These are phyloP conservation scores for Anadara kagoshimensis DNA, from an alignment of 1,140 invertebrate genomes.

Conservation along the genomic window DNA sequence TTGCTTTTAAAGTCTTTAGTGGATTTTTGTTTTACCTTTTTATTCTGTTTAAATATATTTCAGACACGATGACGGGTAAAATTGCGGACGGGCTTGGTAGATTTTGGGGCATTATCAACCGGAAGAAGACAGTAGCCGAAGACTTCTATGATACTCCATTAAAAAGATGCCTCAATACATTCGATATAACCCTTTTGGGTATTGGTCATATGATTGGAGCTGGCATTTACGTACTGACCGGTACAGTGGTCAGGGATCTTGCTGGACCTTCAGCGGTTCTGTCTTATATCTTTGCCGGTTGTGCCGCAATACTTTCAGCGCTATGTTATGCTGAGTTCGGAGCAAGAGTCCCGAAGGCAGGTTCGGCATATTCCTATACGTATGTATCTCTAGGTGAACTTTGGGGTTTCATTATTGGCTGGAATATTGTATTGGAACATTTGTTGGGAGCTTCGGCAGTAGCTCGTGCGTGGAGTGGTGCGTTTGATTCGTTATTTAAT, in stretches of 20 bases:
- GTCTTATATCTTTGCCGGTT: constrained; percentile 90
- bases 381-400: constrained; percentile 69
- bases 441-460: constrained; percentile 85
- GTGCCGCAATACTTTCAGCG: constrained; percentile 88
- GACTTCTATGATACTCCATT: constrained; percentile 84
- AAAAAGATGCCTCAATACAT: constrained; percentile 90
- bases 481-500: constrained; percentile 89
- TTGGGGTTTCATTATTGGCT: constrained; percentile 69
- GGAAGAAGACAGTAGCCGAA: constrained; percentile 73
- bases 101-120: constrained; percentile 68
- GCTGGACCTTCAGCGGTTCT: constrained; percentile 87
- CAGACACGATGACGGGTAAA: constrained; percentile 23
- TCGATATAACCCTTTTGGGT: constrained; percentile 86
- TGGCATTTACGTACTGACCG: constrained; percentile 77
- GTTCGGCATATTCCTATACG: constrained; percentile 70
- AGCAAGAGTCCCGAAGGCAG: constrained; percentile 76
- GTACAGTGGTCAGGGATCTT: constrained; percentile 88
- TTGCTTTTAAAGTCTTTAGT: too few species aligned
- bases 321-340: constrained; percentile 97
- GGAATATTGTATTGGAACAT: constrained; percentile 74
- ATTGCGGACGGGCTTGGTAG: constrained; percentile 27
- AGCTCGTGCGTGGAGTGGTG: constrained; percentile 93
- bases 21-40: too few species aligned
- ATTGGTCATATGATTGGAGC: constrained; percentile 94
- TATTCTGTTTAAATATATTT: not conserved